Conservation (phyloP, 2,113 vertebrate species). For the Nicator chloris region DNA sequence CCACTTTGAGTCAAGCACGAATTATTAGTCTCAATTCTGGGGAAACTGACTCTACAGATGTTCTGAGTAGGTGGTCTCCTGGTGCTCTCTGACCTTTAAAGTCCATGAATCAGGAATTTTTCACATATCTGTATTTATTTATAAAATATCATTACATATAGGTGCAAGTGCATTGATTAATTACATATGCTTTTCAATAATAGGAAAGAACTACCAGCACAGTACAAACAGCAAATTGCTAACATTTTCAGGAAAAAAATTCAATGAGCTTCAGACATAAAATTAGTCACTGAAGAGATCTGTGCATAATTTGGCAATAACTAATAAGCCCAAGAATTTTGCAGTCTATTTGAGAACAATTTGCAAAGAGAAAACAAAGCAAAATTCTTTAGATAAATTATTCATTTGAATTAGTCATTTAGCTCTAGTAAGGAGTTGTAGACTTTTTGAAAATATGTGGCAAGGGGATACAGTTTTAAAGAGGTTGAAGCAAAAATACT, state of each 20-base stretch:
- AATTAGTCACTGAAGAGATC: constrained; percentile 29
- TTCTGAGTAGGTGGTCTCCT: constrained; percentile 45
- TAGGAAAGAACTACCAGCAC: neutral
- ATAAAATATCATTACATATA: constrained; percentile 23
- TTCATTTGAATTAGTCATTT: constrained; percentile 71
- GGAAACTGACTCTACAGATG: constrained; percentile 27
- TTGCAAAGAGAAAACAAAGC: constrained; percentile 71
- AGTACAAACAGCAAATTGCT: constrained; percentile 21
- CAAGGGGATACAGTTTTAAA: constrained; percentile 64
- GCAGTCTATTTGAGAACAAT: constrained; percentile 70
- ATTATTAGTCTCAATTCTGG: constrained; percentile 7
- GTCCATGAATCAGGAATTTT: constrained; percentile 3
- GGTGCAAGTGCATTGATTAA: neutral
- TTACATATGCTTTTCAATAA: neutral
- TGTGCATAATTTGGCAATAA: constrained; percentile 52
- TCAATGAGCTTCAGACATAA: neutral
- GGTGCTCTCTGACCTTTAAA: constrained; percentile 20
- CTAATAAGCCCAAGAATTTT: constrained; percentile 56
- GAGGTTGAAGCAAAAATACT: constrained; percentile 56
- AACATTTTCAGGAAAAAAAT: neutral
- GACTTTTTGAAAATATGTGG: constrained; percentile 68
- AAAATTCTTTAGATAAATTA: constrained; percentile 72
- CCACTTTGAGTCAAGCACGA: constrained; percentile 23
- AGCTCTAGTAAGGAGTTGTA: constrained; percentile 61
- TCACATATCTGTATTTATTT: constrained; percentile 22